Evolutionary conservation across 2,113 vertebrate species (phyloP), one percentile per base, ranked within the genome.

Genomic region (Trochalopteron elliotii): DNA sequence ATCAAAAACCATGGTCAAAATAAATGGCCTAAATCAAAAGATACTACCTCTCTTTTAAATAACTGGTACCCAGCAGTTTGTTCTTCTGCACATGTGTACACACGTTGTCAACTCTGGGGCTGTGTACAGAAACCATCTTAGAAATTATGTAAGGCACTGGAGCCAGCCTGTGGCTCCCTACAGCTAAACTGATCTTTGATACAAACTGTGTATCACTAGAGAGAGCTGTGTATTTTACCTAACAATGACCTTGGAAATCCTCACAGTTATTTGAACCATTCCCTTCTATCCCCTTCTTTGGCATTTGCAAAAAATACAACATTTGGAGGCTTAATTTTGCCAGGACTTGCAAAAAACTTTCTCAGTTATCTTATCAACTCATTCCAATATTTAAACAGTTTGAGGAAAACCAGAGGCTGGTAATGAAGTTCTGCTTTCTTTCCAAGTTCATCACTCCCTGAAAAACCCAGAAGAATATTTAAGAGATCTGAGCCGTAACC

Each of bases 121-220:
- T 75, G 37, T 61, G 75, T 74, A 85, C 50, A 82, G 65, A 90
- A 90, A 45, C 35, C 23, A 55, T 15, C 65, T 83, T 21, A 45
- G 33, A 53, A 91, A 71, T 57, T 25, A 24, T 0, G 0, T 7
- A 1, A 57, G 30, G 57, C 24, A 35, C 31, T 5, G 52, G 14
- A 67, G 39, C 42, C 27, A 23, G 25, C 3, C 0, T 2, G 0
- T 35, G n/a, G 49, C 15, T 81, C 50, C 63, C n/a, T 57, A 8
- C 42, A 91, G 50, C 52, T 57, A 27, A 63, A 76, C 0, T 67
- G 10, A 31, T 28, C 68, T 60, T 65, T 53, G 37, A 44, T 31
- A 53, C 4, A 52, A 80, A 39, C 30, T 15, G 5, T 49, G 24
- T 15, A 35, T 39, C 59, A 77, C 33, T 1, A 89, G 53, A 60